phyloP scores from a whole-genome alignment of 2,888 invertebrate genomes.

The Malacosoma neustria region DNA sequence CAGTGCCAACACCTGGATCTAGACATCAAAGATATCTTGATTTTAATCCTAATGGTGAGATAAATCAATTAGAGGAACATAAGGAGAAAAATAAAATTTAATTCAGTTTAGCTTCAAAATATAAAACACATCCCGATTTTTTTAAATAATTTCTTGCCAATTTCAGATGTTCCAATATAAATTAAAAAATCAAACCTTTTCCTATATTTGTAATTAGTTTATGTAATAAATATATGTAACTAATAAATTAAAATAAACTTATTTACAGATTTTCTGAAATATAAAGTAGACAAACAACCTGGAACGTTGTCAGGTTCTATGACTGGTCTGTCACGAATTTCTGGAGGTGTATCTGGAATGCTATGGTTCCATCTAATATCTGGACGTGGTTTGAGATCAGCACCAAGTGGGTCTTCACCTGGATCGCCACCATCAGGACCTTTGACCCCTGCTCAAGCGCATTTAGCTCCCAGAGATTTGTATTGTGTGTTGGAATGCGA shows the following conservation, averaged over 20 bases:
- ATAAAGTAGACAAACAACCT: conserved; percentile 87
- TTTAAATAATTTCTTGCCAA: too few species aligned
- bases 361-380: conserved; percentile 93
- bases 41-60: conserved; percentile 89
- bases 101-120: too few species aligned
- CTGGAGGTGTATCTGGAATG: conserved; percentile 84
- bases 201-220: too few species aligned
- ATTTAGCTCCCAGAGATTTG: conserved; percentile 82
- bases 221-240: too few species aligned
- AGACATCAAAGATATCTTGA: conserved; percentile 87
- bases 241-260: too few species aligned
- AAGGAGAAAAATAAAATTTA: too few species aligned
- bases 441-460: conserved; percentile 60
- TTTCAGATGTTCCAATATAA: too few species aligned
- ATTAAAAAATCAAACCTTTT: too few species aligned
- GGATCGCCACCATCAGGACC: conserved; percentile 81
- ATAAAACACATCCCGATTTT: too few species aligned
- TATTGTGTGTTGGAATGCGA: conserved; percentile 99
- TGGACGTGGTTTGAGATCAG: conserved; percentile 88
- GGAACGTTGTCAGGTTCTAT: conserved; percentile 74
- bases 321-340: conserved; percentile 64
- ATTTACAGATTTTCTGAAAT: conserved; percentile 88
- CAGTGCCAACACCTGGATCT: conserved; percentile 85
- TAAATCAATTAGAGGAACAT: too few species aligned
- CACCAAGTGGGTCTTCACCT: conserved; percentile 79